Base-by-base conservation (phyloP, 2,888 invertebrate species). In the Cerastis rubricosa region DNA sequence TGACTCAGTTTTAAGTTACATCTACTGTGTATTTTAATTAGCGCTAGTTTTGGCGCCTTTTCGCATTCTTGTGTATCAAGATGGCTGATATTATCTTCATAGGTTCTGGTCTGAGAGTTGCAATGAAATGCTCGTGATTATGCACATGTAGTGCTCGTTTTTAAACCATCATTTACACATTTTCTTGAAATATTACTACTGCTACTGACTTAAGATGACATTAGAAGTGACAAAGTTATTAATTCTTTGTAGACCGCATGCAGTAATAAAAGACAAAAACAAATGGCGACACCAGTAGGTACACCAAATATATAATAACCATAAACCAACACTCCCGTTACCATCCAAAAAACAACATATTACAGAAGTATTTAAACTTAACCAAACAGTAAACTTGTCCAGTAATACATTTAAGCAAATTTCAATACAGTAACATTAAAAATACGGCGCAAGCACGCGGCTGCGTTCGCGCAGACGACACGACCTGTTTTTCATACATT, bases 361-460 rank as follows among this genome's bases (percentile, higher is more conserved):
- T 22, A 63, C 17, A 25, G 35, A 43, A 69, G 68, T 35, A 0
- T n/a, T 75, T 35, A 43, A 70, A 43, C 61, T 35, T 35, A 71
- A 71, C 25, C 29, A 65, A 47, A 59, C 59, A 7, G 5, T 9
- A 80, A 75, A 81, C 67, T 71, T 40, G 43, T 72, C 65, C 68
- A 3, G 25, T 65, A 68, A 81, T 54, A 69, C 69, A 71, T 82
- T 77, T 69, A 69, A 78, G 35, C 25, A 54, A 70, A 83, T 74
- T 74, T 79, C 57, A 75, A 71, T 83, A 74, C 74, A 71, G 72
- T 61, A 82, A 71, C 83, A 83, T 83, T 64, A 78, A 71, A 67
- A 74, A 79, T 76, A 67, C 75, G 72, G 14, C 49, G 65, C 40
- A 40, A 73, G 84, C 85, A 85, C 87, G 85, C 85, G 84, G 63